A percentile compares a stretch with the other conserved stretches of the same genome.
These are phyloP conservation scores for Otis tarda DNA, from an alignment of 2,113 vertebrate genomes.

Conservation along the genomic window DNA sequence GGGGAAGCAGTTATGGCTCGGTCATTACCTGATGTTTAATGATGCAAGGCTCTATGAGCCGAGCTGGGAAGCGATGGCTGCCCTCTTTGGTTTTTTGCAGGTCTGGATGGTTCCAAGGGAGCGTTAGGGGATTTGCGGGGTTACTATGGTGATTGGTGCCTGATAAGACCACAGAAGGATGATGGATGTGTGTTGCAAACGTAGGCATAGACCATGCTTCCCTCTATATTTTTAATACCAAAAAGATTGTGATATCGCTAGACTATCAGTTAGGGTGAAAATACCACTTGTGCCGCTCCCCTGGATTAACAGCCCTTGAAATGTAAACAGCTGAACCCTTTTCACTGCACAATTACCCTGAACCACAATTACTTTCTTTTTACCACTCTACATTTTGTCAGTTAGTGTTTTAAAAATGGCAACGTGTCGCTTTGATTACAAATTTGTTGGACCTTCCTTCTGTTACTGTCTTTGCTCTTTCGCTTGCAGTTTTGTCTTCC, in stretches of 20 bases:
- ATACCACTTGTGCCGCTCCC: background rate
- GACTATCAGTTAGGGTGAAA: background rate
- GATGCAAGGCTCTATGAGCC: background rate
- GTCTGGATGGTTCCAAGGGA: background rate
- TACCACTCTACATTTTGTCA: background rate
- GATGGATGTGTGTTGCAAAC: background rate
- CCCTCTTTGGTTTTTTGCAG: background rate
- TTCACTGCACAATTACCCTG: background rate
- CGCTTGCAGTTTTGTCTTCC: background rate
- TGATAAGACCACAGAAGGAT: background rate
- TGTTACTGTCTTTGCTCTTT: background rate
- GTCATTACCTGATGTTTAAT: conserved; percentile 60
- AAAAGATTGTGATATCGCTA: background rate
- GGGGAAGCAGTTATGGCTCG: background rate
- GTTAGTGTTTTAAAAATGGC: background rate
- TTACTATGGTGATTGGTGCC: conserved; percentile 19
- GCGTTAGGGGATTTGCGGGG: background rate
- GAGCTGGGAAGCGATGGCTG: background rate
- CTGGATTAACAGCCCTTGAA: background rate
- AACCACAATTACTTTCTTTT: background rate
- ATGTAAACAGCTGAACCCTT: background rate
- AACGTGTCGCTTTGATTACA: background rate
- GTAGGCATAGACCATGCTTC: background rate
- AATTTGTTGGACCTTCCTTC: background rate
- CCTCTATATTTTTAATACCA: background rate